These are phyloP conservation scores for Ceratitis capitata DNA, from an alignment of 1,140 invertebrate species.

Conservation along the genomic window DNA sequence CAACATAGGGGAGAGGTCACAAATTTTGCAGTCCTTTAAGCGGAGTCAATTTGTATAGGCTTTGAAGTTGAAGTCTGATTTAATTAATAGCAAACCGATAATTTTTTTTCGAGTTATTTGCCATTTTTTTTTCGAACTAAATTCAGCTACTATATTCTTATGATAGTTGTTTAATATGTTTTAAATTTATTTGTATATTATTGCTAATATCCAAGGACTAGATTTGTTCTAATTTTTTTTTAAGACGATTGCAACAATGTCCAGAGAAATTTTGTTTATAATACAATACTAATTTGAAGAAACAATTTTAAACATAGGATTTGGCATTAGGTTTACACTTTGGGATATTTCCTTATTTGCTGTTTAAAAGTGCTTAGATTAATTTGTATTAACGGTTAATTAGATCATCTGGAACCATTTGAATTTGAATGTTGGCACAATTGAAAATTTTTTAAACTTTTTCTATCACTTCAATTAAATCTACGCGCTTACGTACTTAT, in stretches of 20 bases:
- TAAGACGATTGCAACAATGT: not conserved
- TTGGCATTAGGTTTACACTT: conserved; percentile 30
- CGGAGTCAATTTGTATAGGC: not conserved
- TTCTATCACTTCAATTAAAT: not conserved
- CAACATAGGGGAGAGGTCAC: too few relatives aligned
- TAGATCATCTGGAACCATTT: not conserved
- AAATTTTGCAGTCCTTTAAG: not conserved
- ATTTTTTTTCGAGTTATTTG: not conserved
- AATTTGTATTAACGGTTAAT: not conserved
- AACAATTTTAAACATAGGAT: conserved; percentile 7
- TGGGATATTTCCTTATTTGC: not conserved
- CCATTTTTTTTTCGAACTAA: not conserved
- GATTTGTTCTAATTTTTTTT: not conserved
- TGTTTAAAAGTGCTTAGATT: not conserved
- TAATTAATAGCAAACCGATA: not conserved
- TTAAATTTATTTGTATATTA: not conserved
- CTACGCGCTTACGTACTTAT: too few relatives aligned
- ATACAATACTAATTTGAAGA: not conserved
- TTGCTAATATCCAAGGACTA: conserved; percentile 6
- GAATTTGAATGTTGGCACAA: not conserved
- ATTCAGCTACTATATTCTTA: not conserved
- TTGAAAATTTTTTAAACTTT: not conserved
- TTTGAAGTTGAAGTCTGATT: not conserved
- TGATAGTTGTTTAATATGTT: not conserved
- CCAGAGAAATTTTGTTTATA: not conserved